Percentiles rank a stretch among this genome's conserved stretches.
These are phyloP conservation scores for Sycophila sp. DNA, from an alignment of 1,140 invertebrate genomes.

Conservation along the genomic window DNA sequence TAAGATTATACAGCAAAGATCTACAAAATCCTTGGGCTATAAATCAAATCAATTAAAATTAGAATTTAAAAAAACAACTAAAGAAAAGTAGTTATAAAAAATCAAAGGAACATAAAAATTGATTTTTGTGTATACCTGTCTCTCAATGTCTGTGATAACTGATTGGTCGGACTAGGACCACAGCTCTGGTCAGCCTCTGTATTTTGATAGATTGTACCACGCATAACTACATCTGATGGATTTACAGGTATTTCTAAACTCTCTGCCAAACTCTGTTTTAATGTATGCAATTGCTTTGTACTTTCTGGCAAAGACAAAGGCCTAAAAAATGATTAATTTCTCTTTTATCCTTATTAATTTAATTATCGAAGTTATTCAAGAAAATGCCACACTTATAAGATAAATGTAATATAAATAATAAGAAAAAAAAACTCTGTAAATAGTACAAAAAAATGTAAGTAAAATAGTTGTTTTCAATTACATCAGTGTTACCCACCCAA, in stretches of 20 bases:
- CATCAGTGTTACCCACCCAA: constrained; percentile 48
- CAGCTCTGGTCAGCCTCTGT: constrained; percentile 56
- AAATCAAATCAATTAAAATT: no score
- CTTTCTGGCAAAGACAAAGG: constrained; percentile 56
- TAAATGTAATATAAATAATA: no score
- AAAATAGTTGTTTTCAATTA: background rate
- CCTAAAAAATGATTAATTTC: constrained; percentile 44
- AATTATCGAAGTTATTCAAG: background rate
- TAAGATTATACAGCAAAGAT: no score
- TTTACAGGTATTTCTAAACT: constrained; percentile 58
- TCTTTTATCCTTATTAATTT: background rate
- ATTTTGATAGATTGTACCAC: constrained; percentile 59
- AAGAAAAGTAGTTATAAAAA: background rate
- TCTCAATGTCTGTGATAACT: constrained; percentile 57
- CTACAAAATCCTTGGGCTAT: no score
- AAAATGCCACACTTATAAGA: background rate
- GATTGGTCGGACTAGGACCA: constrained; percentile 51
- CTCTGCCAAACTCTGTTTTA: constrained; percentile 48
- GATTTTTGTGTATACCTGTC: constrained; percentile 52
- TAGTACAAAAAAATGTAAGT: background rate
- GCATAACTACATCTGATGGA: constrained; percentile 57
- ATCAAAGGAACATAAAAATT: background rate
- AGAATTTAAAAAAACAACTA: no score
- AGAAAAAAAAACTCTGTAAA: no score
- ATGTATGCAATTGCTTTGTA: constrained; percentile 57